Conservation (phyloP, 1,140 invertebrate species). For the Chironomus tepperi region DNA sequence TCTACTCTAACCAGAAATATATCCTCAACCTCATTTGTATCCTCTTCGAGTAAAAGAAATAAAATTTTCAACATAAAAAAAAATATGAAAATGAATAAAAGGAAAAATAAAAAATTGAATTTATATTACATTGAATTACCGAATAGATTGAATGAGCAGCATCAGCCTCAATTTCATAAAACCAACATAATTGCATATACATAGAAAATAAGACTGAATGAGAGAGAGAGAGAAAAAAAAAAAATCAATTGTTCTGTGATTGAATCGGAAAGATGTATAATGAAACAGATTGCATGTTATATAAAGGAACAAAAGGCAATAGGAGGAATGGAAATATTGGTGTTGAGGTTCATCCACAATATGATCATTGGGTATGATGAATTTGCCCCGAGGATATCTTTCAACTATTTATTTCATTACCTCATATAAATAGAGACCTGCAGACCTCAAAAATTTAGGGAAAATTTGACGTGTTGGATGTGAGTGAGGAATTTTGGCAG, state of each 20-base stretch:
- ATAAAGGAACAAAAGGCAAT: background rate
- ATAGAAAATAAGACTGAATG: background rate
- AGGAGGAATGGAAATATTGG: background rate
- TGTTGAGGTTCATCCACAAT: too few relatives aligned
- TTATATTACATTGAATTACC: slow-evolving; percentile 15
- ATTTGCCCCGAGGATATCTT: background rate
- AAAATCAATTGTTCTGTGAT: slow-evolving; percentile 9
- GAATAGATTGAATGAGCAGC: background rate
- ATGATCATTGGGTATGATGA: background rate
- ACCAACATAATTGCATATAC: background rate
- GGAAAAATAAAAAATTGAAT: slow-evolving; percentile 10
- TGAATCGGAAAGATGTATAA: background rate
- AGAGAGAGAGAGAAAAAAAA: background rate
- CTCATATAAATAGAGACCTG: background rate
- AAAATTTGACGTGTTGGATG: too few relatives aligned
- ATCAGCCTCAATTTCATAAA: background rate
- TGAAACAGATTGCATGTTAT: slow-evolving; percentile 4
- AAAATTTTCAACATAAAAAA: background rate
- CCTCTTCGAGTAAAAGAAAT: too few relatives aligned
- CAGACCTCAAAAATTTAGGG: background rate
- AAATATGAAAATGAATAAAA: background rate
- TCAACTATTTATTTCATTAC: slow-evolving; percentile 9
- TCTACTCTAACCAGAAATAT: too few relatives aligned
- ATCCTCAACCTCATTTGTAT: too few relatives aligned
- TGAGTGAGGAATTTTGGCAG: too few relatives aligned